A percentile compares a stretch with the other conserved stretches of the same genome.
phyloP scores from a whole-genome alignment of 2,797 vertebrate species.

The Spheniscus humboldti region DNA sequence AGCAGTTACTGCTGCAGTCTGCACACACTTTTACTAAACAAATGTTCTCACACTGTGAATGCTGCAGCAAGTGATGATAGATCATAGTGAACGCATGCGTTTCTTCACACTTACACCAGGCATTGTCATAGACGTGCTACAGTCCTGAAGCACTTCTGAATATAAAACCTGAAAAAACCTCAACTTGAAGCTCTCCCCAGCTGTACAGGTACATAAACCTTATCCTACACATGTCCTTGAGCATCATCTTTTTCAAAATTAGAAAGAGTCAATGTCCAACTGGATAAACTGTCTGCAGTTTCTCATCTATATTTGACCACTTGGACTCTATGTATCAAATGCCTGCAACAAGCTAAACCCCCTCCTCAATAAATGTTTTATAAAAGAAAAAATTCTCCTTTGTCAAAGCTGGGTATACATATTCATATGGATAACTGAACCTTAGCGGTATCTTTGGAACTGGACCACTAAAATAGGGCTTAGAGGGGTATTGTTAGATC shows the following conservation, averaged over 20 bases:
- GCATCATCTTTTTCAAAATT: neutral
- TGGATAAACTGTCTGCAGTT: neutral
- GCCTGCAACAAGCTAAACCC: neutral
- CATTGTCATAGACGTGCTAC: neutral
- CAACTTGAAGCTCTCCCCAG: neutral
- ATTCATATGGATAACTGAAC: neutral
- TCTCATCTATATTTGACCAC: neutral
- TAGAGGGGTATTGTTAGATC: neutral
- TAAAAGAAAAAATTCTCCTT: neutral
- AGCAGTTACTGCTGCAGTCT: neutral
- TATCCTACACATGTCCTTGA: neutral
- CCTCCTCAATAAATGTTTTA: neutral
- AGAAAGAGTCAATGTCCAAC: neutral
- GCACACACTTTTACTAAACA: neutral
- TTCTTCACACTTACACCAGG: neutral
- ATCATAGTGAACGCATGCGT: fast-evolving
- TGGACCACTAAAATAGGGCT: neutral
- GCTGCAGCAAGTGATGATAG: neutral
- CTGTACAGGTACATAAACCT: neutral
- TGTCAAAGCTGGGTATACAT: no score
- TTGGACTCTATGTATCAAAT: neutral
- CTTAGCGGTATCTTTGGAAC: neutral
- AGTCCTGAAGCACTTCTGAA: neutral
- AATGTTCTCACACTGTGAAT: neutral
- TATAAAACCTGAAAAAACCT: neutral